Base-by-base conservation (phyloP, 37 sponge, comb jelly and placozoan genomes). In the Chondrosia reniformis region DNA sequence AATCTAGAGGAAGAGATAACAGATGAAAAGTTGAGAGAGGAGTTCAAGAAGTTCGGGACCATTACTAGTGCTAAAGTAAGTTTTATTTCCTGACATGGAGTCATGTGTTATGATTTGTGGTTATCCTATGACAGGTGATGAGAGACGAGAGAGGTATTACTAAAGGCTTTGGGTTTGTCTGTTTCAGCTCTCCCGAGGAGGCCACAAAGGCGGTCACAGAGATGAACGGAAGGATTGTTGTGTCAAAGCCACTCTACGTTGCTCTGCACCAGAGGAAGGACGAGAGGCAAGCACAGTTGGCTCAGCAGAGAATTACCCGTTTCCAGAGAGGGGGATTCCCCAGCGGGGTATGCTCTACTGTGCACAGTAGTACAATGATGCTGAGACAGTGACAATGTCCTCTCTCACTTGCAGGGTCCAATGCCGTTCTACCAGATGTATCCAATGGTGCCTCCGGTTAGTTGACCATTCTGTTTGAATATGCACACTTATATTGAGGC, bases 201-300 rank as follows among this genome's bases (percentile, higher is more conserved):
- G 99, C 99, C 30, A 95, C 99, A 6, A 99, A 99, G 75, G 99
- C 99, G 56, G 96, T 99, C 27, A 99, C 96, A 13, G 99, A 99
- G 84, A 93, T 99, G 96, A 95, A 99, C 67, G 99, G 99, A 0
- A 84, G 94, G 22, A 99, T 95, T 63, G 89, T 99, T 27, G 89
- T 95, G 46, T 85, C 92, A 25, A 99, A 99, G 61, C 99, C 99
- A 24, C 91, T 99, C 72, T 99, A 93, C 79, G 96, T 99, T 24
- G 99, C 99, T n/a, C 84, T 99, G 31, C 96, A 96, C n/a, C 99
- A 95, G 79, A 85, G 99, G 41, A 95, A 89, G 86, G 99, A 98
- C 81, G 99, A 96, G 84, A 86, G 99, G 33, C 89, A 87, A 57
- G 94, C 94, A 24, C 96, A 95, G 40, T 88, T 99, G 32, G 85